Percentiles rank a stretch among this genome's conserved stretches.
Conservation (phyloP, 1,140 invertebrate genomes). For the Drosophila santomea region DNA sequence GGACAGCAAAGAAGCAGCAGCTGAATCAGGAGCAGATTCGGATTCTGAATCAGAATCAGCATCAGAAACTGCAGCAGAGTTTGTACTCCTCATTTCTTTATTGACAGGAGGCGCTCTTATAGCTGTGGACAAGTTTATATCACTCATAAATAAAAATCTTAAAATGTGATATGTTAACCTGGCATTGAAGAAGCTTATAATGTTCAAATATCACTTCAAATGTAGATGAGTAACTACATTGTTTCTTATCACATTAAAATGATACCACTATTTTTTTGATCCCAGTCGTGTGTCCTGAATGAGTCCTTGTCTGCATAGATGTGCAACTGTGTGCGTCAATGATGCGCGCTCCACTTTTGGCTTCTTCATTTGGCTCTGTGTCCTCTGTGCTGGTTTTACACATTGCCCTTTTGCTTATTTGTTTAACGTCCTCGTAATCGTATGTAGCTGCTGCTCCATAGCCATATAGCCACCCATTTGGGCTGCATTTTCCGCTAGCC, state of each 20-base stretch:
- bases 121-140: slow-evolving; percentile 1
- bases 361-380: slow-evolving; percentile 66
- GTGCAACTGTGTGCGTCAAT: slow-evolving; percentile 42
- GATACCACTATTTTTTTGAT: slow-evolving; percentile 5
- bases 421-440: slow-evolving; percentile 66
- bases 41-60: slow-evolving; percentile 2
- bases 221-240: no score
- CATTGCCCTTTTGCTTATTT: slow-evolving; percentile 67
- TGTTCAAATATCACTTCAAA: no score
- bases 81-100: slow-evolving; percentile 69
- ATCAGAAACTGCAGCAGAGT: slow-evolving; percentile 14
- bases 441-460: slow-evolving; percentile 40
- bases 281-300: slow-evolving; percentile 25
- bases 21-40: slow-evolving; percentile 21
- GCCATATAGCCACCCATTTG: slow-evolving; percentile 38
- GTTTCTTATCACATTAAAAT: no score
- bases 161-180: no score
- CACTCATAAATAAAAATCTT: no score
- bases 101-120: slow-evolving; percentile 32
- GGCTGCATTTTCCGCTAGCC: slow-evolving; percentile 36
- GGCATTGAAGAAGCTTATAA: no score
- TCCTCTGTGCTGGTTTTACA: slow-evolving; percentile 59
- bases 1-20: slow-evolving; percentile 27
- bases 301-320: slow-evolving; percentile 17
- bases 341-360: slow-evolving; percentile 64